A percentile compares a stretch with the other conserved stretches of the same genome.
Evolutionary conservation across 2,888 invertebrate genomes (phyloP).

Genomic region (Cephus runcator): DNA sequence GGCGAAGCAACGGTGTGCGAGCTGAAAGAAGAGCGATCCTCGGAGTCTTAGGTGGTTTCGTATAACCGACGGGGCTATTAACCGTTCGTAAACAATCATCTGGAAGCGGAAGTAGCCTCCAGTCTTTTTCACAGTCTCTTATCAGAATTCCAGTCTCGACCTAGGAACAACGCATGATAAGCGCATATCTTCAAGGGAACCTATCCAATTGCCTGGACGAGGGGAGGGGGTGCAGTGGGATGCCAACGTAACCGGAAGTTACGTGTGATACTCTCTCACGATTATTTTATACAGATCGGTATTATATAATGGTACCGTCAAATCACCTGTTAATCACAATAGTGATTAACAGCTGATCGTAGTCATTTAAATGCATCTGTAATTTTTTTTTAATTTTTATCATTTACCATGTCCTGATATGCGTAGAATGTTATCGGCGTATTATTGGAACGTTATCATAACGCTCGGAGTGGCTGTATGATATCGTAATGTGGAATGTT

Average conservation of each 20-base stretch:
- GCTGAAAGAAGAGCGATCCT: conserved; percentile 41
- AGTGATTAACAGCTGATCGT: neutral
- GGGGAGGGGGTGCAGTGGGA: too few species aligned
- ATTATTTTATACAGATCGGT: neutral
- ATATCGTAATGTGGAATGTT: neutral
- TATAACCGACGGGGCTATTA: conserved; percentile 59
- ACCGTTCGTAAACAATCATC: conserved; percentile 64
- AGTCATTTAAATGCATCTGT: neutral
- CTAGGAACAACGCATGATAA: neutral
- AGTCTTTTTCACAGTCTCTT: conserved; percentile 34
- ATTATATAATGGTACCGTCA: neutral
- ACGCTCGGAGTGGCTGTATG: neutral
- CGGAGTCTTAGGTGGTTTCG: conserved; percentile 3
- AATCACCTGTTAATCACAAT: neutral
- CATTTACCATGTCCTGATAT: neutral
- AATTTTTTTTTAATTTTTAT: neutral
- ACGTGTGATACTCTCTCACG: neutral
- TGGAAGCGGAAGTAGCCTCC: conserved; percentile 57
- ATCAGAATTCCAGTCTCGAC: conserved; percentile 55
- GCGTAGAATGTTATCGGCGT: neutral
- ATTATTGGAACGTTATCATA: neutral
- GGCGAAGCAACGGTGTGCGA: neutral
- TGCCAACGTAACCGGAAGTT: neutral
- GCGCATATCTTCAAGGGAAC: too few species aligned
- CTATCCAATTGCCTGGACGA: too few species aligned